Base-by-base conservation (phyloP, 2,797 vertebrate species). In the Catamblyrhynchus diadema region DNA sequence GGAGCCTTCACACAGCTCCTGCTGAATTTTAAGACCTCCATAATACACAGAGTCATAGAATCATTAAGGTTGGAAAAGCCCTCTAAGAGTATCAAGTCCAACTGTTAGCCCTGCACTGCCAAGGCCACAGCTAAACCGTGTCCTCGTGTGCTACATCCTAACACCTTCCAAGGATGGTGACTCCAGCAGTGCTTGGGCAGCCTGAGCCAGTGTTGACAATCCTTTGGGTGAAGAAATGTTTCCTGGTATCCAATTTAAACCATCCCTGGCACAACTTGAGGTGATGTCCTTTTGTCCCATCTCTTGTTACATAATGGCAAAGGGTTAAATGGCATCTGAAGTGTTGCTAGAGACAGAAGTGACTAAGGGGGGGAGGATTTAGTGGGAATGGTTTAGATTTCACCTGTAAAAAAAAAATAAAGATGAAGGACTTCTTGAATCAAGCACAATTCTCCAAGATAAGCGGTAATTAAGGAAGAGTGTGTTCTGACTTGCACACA, bases 401-500 rank as follows among this genome's bases (percentile, higher is more conserved):
- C 81, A 88, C 79, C 71, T 78, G 45, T 81, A 64, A 3, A 67
- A 94, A 94, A 87, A 87, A 84, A 77, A 22, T 3, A 47, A 72
- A 93, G 86, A 89, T 80, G 67, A 37, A 94, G 89, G 61, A 80
- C 35, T 84, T 80, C 72, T 64, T 48, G 80, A 90, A 75, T 94
- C 86, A 67, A 90, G 66, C 32, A 48, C 84, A 54, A 9, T 92
- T 86, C 86, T 92, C 83, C 37, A 60, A 95, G 83, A 56, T 90
- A 90, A 91, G 66, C 32, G 48, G 60, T 93, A 94, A 59, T 81
- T 96, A 66, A 74, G 79, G 64, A 87, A 78, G 71, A 81, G 61
- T 81, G 57, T 93, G 94, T 93, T 95, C 86, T 87, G 57, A 92
- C 93, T 95, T 92, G 94, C 90, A 90, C 73, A 39, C 73, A 50